Conservation (phyloP, 2,113 vertebrate species). For the Indri indri region DNA sequence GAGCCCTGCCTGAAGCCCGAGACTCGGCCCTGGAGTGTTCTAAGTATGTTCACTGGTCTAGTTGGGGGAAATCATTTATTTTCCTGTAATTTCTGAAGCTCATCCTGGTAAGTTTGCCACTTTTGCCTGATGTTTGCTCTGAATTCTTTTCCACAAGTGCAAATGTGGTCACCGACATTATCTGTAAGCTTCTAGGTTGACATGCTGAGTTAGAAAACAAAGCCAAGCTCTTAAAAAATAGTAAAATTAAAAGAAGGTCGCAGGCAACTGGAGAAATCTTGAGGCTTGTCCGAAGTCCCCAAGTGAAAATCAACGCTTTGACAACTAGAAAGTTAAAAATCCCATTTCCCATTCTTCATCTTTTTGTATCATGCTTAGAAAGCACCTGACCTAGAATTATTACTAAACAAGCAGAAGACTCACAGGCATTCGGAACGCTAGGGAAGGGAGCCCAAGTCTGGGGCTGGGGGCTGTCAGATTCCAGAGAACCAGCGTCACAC, state of each 20-base stretch:
- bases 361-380: neutral
- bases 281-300: neutral
- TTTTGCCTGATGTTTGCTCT: neutral
- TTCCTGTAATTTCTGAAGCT: neutral
- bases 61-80: neutral
- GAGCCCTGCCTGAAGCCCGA: neutral
- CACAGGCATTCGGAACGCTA: accelerated
- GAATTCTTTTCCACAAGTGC: neutral
- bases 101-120: neutral
- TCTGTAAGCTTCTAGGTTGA: neutral
- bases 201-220: neutral
- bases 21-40: neutral
- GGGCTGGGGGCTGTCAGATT: neutral
- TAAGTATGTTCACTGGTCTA: neutral
- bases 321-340: neutral
- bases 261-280: neutral
- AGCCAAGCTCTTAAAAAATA: neutral
- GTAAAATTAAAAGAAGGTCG: neutral
- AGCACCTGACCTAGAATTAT: neutral
- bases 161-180: neutral
- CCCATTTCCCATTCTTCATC: neutral
- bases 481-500: neutral
- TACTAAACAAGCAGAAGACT: neutral
- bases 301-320: neutral
- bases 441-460: neutral